Evolutionary conservation across 2,888 invertebrate species (phyloP).

Genomic region (Hymenopus coronatus): DNA sequence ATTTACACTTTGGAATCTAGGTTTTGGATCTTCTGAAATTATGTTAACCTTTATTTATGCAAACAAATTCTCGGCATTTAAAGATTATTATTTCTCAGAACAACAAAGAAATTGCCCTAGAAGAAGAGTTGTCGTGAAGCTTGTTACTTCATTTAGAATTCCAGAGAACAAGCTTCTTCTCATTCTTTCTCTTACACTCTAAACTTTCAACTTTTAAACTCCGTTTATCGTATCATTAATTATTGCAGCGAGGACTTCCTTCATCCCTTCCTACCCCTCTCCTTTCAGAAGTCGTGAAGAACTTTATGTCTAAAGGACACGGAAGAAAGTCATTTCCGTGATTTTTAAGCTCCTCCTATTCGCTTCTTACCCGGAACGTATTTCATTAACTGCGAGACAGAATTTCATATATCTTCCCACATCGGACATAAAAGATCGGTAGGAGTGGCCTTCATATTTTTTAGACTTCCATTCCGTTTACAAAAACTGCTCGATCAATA

Average conservation of each 20-base stretch:
- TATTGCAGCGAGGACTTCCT: neutral
- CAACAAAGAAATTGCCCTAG: neutral
- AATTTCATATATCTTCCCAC: neutral
- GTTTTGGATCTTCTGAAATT: too few species aligned
- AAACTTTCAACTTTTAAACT: neutral
- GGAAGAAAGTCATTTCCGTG: constrained; percentile 16
- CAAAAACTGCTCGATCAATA: neutral
- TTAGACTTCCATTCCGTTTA: neutral
- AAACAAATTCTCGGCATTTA: neutral
- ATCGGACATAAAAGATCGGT: neutral
- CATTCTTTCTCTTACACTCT: neutral
- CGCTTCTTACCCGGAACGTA: neutral
- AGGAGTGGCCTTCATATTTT: neutral
- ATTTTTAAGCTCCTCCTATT: neutral
- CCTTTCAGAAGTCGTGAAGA: neutral
- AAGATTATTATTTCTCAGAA: neutral
- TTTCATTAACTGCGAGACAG: constrained; percentile 10
- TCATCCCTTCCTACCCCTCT: neutral
- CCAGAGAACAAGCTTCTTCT: neutral
- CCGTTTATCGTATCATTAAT: neutral
- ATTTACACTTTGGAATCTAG: too few species aligned
- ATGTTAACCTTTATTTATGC: neutral
- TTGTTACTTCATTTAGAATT: neutral
- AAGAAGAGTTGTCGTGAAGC: neutral
- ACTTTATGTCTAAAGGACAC: constrained; percentile 6